Evolutionary conservation across 2,113 vertebrate species (phyloP).

Genomic region (Peromyscus polionotus): DNA sequence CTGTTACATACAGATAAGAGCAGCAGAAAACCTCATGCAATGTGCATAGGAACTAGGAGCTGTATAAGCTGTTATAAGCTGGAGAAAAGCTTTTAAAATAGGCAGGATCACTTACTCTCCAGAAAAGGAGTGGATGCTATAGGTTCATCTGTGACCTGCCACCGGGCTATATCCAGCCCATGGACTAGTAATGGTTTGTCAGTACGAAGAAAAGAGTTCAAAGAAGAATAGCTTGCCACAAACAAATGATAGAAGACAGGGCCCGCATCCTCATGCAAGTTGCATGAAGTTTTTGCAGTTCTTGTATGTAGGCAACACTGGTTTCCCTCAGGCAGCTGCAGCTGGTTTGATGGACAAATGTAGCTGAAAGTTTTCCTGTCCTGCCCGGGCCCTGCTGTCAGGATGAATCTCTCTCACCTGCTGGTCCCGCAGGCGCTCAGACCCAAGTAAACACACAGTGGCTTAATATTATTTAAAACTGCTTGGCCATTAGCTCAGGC

Average conservation of each 20-base stretch:
- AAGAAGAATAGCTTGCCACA: neutral
- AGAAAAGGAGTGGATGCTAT: neutral
- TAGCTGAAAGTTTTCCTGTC: no score
- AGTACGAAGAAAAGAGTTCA: neutral
- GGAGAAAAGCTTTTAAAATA: neutral
- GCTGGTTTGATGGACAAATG: neutral
- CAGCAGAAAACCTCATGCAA: neutral
- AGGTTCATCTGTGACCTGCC: neutral
- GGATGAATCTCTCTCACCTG: no score
- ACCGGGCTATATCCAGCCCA: neutral
- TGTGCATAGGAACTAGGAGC: neutral
- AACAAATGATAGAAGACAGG: neutral
- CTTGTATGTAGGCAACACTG: no score
- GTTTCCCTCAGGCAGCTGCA: accelerated
- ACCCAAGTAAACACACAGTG: no score
- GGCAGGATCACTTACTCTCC: neutral
- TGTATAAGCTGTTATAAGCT: neutral
- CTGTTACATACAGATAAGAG: neutral
- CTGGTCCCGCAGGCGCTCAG: no score
- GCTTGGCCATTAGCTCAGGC: no score
- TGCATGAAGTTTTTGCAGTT: no score
- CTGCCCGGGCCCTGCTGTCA: no score
- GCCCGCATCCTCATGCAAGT: no score
- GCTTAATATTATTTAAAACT: no score
- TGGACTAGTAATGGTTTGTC: neutral